These are phyloP conservation scores for Aurelia sp. DNA, from an alignment of 30 jellyfish, hydroid and myxozoan genomes.

Conservation along the genomic window DNA sequence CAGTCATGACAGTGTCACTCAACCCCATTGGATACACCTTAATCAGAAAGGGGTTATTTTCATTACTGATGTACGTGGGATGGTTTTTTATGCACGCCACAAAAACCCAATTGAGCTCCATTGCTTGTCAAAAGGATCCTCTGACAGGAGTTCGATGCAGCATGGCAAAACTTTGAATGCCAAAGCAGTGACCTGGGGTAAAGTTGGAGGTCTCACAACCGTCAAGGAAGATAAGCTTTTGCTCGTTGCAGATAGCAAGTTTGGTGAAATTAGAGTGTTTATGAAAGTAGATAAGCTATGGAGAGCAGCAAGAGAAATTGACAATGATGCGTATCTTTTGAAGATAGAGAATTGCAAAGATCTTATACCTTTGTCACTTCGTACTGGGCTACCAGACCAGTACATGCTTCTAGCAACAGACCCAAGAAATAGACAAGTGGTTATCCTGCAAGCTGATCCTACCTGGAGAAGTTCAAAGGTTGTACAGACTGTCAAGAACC, in stretches of 20 bases:
- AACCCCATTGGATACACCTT: no score
- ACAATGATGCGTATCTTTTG: background rate
- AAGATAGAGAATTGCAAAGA: background rate
- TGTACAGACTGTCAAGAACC: no score
- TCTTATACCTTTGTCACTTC: background rate
- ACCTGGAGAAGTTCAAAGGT: no score
- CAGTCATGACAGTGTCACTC: no score
- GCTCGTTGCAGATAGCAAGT: slow-evolving; percentile 3
- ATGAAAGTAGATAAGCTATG: background rate
- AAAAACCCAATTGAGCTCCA: no score
- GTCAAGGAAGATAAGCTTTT: background rate
- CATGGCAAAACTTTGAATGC: background rate
- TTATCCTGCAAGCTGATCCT: background rate
- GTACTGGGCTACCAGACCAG: background rate
- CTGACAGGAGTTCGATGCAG: no score
- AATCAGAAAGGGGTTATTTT: no score
- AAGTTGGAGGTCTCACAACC: no score
- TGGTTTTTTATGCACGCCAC: no score
- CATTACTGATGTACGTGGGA: no score
- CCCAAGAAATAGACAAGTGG: background rate
- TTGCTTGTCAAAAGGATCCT: no score
- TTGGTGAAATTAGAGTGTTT: background rate
- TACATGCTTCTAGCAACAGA: background rate
- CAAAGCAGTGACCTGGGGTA: slow-evolving; percentile 2
- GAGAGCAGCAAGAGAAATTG: slow-evolving; percentile 1